Evolutionary conservation across 2,797 vertebrate species (phyloP).

Genomic region (Bufotes viridis): DNA sequence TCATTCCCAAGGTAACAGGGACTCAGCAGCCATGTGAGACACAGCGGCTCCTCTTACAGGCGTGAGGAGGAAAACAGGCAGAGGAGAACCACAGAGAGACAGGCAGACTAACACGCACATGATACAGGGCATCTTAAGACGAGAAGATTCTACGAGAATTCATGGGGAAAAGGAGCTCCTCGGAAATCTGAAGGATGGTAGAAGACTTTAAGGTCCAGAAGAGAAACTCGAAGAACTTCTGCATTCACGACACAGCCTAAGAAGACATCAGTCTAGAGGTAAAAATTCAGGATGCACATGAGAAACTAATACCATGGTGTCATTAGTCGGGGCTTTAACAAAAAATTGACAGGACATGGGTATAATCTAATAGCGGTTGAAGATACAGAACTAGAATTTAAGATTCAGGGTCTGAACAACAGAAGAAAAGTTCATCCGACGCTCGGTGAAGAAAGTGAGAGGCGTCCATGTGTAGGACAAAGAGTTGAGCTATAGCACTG

Average conservation of each 20-base stretch:
- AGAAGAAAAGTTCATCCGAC: no score
- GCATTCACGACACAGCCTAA: background rate
- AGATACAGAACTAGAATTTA: background rate
- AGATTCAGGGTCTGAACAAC: background rate
- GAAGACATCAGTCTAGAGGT: background rate
- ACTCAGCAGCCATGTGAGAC: slow-evolving; percentile 61
- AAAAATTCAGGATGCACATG: background rate
- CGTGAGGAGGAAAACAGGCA: slow-evolving; percentile 32
- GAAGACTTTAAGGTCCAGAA: background rate
- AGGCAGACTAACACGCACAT: background rate
- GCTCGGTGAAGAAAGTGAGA: background rate
- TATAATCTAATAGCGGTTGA: background rate
- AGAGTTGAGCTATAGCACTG: background rate
- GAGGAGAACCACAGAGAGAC: background rate
- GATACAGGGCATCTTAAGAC: background rate
- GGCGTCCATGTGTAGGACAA: background rate
- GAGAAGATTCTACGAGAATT: background rate
- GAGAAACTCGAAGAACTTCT: background rate
- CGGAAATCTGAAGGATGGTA: background rate
- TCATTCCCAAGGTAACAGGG: slow-evolving; percentile 60
- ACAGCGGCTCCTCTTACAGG: slow-evolving; percentile 59
- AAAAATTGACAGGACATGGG: background rate
- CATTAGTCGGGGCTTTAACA: background rate
- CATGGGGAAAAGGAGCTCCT: no score
- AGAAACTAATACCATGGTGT: background rate